Conservation (phyloP, 2,797 vertebrate genomes). For the Sebastes hopkinsi region DNA sequence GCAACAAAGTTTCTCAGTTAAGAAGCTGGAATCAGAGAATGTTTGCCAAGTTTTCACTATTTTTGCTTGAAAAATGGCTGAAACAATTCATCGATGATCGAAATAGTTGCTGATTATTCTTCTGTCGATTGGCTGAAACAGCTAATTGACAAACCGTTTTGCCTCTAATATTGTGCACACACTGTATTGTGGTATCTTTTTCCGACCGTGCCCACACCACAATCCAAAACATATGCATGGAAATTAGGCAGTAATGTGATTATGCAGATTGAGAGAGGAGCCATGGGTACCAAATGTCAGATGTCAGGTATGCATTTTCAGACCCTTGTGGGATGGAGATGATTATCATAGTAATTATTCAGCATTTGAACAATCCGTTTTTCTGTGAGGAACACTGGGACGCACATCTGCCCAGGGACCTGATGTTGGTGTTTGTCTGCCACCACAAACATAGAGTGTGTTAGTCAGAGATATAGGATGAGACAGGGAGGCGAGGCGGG, state of each 20-base stretch:
- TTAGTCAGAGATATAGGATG: slow-evolving; percentile 64
- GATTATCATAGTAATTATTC: slow-evolving; percentile 87
- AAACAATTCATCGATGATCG: not conserved
- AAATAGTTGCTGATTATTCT: not conserved
- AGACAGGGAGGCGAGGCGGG: slow-evolving; percentile 47
- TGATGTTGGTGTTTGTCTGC: slow-evolving; percentile 74
- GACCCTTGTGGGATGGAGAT: slow-evolving; percentile 76
- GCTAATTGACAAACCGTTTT: not conserved
- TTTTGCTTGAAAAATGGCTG: not conserved
- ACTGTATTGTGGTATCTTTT: slow-evolving; percentile 10
- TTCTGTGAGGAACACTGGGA: slow-evolving; percentile 72
- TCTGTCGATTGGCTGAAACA: too few relatives aligned
- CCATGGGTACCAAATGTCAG: slow-evolving; percentile 81
- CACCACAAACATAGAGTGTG: slow-evolving; percentile 61
- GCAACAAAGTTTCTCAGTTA: not conserved
- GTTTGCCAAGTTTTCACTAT: not conserved
- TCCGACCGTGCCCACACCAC: slow-evolving; percentile 26
- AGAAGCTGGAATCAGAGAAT: not conserved
- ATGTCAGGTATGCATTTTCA: slow-evolving; percentile 83
- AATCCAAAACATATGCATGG: slow-evolving; percentile 70
- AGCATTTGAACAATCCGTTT: slow-evolving; percentile 77
- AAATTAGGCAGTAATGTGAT: slow-evolving; percentile 78
- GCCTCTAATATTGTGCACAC: not conserved
- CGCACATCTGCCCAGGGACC: slow-evolving; percentile 75
- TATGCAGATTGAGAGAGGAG: slow-evolving; percentile 80